Evolutionary conservation across 2,797 vertebrate species (phyloP).

Genomic region (Garrulus glandarius): DNA sequence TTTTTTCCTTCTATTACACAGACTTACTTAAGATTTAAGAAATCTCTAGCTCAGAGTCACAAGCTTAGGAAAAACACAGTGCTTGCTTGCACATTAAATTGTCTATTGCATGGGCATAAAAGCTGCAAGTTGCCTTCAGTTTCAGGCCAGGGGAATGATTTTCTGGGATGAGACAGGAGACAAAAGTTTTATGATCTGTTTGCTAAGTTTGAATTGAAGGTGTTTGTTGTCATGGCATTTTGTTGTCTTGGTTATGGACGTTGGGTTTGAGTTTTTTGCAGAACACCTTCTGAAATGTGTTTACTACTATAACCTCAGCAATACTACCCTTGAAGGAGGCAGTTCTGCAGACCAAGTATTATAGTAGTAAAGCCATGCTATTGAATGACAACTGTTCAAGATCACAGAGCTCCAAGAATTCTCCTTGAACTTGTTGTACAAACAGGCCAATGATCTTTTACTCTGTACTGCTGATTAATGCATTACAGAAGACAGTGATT

Average conservation of each 20-base stretch:
- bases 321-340: background rate
- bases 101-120: background rate
- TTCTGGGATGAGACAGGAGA: background rate
- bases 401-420: background rate
- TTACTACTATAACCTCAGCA: background rate
- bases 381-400: background rate
- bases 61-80: background rate
- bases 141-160: background rate
- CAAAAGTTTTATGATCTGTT: background rate
- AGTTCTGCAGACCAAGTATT: background rate
- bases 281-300: background rate
- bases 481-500: background rate
- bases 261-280: background rate
- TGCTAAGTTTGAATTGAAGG: background rate
- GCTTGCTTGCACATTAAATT: background rate
- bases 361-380: background rate
- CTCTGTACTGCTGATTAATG: background rate
- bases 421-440: background rate
- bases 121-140: background rate
- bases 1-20: background rate
- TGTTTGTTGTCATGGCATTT: background rate
- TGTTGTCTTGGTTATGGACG: background rate
- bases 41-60: background rate
- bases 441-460: background rate
- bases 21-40: background rate